Evolutionary conservation across 2,113 vertebrate species (phyloP).

Genomic region (Dendropsophus ebraccatus): DNA sequence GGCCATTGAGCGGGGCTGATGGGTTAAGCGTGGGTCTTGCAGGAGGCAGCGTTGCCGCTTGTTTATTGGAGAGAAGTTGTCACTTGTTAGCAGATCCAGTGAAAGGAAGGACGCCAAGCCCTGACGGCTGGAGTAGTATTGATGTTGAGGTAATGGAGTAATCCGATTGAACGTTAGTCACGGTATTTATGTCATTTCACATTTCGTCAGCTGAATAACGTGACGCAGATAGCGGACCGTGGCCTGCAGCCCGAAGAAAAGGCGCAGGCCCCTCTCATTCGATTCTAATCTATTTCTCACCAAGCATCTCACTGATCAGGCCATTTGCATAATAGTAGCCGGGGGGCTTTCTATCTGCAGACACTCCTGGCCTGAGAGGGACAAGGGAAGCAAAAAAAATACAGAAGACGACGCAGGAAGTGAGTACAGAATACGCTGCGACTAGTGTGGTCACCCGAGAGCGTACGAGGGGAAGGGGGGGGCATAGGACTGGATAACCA

Average conservation of each 20-base stretch:
- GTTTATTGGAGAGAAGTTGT: conserved; percentile 85
- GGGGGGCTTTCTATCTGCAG: neutral
- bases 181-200: conserved; percentile 98
- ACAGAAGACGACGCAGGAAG: neutral
- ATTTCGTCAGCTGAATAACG: conserved; percentile 96
- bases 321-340: conserved; percentile 97
- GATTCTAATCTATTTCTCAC: conserved; percentile 99
- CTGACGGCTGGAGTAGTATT: conserved; percentile 90
- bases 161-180: conserved; percentile 96
- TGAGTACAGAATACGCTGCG: neutral
- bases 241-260: conserved; percentile 81
- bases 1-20: conserved; percentile 84
- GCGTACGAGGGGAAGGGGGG: neutral
- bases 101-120: conserved; percentile 90
- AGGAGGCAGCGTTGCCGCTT: conserved; percentile 83
- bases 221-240: conserved; percentile 85
- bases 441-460: neutral
- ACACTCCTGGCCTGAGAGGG: neutral
- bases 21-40: conserved; percentile 84
- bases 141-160: conserved; percentile 91
- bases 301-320: conserved; percentile 88
- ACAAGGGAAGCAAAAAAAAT: neutral
- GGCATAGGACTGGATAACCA: no score
- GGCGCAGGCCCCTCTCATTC: conserved; percentile 81
- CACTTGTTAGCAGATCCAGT: conserved; percentile 82